A percentile compares a stretch with the other conserved stretches of the same genome.
Conservation (phyloP, 2,113 vertebrate species). For the Tichodroma muraria region DNA sequence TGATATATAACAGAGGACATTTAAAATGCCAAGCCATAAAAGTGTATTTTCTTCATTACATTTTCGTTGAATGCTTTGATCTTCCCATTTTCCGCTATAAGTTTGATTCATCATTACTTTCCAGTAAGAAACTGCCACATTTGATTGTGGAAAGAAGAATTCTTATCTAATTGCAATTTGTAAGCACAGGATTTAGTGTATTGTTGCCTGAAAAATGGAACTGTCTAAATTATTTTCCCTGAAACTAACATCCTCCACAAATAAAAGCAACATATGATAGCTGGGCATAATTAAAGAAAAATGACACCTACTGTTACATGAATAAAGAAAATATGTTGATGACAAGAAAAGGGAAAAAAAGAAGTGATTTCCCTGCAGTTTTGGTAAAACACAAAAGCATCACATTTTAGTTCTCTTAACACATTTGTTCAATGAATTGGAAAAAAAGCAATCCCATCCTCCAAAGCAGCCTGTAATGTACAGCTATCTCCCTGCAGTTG, state of each 20-base stretch:
- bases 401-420: conserved; percentile 37
- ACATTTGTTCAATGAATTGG: conserved; percentile 43
- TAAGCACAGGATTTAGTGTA: conserved; percentile 70
- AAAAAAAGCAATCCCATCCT: conserved; percentile 14
- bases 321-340: conserved; percentile 66
- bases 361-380: conserved; percentile 30
- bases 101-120: conserved; percentile 65
- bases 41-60: conserved; percentile 69
- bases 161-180: conserved; percentile 75
- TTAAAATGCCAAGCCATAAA: conserved; percentile 62
- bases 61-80: conserved; percentile 53
- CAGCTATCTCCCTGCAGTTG: conserved; percentile 35
- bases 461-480: not conserved
- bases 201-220: conserved; percentile 72
- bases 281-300: conserved; percentile 72
- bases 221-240: conserved; percentile 74
- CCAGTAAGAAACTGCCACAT: conserved; percentile 65
- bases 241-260: conserved; percentile 72
- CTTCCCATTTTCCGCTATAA: conserved; percentile 51
- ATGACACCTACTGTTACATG: conserved; percentile 70
- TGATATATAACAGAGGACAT: conserved; percentile 61
- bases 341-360: not conserved
- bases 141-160: conserved; percentile 66
- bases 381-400: conserved; percentile 32
- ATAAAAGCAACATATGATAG: conserved; percentile 71